Conservation (phyloP, 2,888 invertebrate species). For the Therioaphis trifolii region DNA sequence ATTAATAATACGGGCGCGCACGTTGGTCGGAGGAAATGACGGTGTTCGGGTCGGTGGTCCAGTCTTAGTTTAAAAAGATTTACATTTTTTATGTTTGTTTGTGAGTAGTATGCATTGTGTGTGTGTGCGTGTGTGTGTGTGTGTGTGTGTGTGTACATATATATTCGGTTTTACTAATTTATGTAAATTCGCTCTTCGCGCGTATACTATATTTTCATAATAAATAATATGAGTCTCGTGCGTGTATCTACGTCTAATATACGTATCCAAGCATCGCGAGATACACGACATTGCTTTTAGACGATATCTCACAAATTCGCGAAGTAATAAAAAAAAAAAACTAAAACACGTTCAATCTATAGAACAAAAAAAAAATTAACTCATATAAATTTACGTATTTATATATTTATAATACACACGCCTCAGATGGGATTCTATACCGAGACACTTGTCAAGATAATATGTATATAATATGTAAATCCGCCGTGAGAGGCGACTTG, state of each 20-base stretch:
- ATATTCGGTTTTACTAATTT: slow-evolving; percentile 45
- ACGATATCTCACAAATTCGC: slow-evolving; percentile 23
- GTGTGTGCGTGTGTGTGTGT: not conserved
- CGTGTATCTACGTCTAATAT: not conserved
- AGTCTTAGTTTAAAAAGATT: slow-evolving; percentile 22
- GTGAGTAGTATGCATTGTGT: too few relatives aligned
- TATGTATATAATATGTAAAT: slow-evolving; percentile 48
- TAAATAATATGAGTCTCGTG: slow-evolving; percentile 10
- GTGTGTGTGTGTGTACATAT: not conserved
- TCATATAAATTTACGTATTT: not conserved
- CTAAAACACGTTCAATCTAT: not conserved
- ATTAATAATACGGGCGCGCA: slow-evolving; percentile 19
- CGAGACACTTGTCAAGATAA: slow-evolving; percentile 1
- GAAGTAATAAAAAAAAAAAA: slow-evolving; percentile 14
- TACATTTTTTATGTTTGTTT: not conserved
- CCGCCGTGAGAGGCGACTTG: not conserved
- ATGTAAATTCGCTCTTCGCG: slow-evolving; percentile 36
- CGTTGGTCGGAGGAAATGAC: not conserved
- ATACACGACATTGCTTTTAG: slow-evolving; percentile 41
- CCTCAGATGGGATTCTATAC: slow-evolving; percentile 13
- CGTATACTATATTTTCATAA: not conserved
- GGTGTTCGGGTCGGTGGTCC: not conserved
- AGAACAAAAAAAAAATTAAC: not conserved
- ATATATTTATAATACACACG: not conserved
- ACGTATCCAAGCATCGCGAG: not conserved